Base-by-base conservation (phyloP, 2,113 vertebrate genomes). In the Perca flavescens region DNA sequence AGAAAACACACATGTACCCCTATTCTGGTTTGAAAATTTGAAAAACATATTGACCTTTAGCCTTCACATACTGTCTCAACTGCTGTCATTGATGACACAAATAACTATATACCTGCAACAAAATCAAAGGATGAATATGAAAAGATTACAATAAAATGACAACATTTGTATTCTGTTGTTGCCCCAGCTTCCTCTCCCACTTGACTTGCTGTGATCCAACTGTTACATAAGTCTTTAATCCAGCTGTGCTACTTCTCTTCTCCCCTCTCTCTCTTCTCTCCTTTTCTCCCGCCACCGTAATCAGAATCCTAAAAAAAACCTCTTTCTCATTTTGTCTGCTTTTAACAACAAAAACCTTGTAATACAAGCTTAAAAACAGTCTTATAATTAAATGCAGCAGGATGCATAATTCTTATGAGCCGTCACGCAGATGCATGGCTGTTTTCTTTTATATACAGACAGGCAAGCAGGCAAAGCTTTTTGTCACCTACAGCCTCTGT, bases 161-260 rank as follows among this genome's bases (percentile, higher is more conserved):
- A 77, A 69, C 67, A 84, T 85, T 50, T 73, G 50, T 82, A 89
- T 87, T 89, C 80, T 65, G 80, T 71, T 87, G 77, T 85, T 76
- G 82, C 84, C 64, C 65, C 50, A 58, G 84, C 84, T 85, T 76
- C 68, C 71, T 88, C 77, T 89, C 77, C 74, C 68, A 83, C 75
- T 90, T 86, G 79, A 81, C 81, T 86, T 25, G 56, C 82, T 56
- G 70, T 75, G 91, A 93, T 92, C 91, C 85, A 86, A 90, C 85
- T 83, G 88, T 93, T 94, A 92, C 80, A 65, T 88, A 93, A 92
- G 79, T 87, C 92, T 89, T 86, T 90, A 92, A 94, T 94, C 93
- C 93, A 91, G 92, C 88, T 90, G 90, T 86, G 86, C 89, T 84
- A 79, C 89, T 88, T 91, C 81, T 77, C 75, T 40, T 63, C 74